These are phyloP conservation scores for Cossypha caffra DNA, from an alignment of 2,797 vertebrate species.

Conservation along the genomic window DNA sequence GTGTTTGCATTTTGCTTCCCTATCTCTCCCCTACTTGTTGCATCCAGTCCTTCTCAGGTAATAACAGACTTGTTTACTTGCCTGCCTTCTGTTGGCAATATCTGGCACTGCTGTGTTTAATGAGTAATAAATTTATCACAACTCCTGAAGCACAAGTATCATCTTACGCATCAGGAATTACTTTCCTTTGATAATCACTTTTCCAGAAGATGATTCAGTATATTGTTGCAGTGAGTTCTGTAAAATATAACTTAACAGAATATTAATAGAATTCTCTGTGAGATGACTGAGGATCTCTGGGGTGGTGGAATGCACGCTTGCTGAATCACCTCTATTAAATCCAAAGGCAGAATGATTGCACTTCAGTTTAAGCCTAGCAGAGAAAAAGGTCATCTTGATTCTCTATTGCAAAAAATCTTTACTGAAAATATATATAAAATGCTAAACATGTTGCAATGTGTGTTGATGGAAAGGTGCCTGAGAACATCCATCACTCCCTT, in stretches of 20 bases:
- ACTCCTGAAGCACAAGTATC: neutral
- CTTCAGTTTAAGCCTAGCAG: neutral
- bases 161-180: neutral
- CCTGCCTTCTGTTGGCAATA: constrained; percentile 29
- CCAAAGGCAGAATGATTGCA: neutral
- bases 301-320: neutral
- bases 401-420: neutral
- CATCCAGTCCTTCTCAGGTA: neutral
- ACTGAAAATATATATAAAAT: neutral
- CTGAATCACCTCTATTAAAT: neutral
- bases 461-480: neutral
- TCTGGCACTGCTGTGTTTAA: constrained; percentile 34
- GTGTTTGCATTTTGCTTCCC: neutral
- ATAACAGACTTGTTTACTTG: constrained; percentile 54
- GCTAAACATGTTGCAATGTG: neutral
- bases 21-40: neutral
- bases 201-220: neutral
- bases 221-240: neutral
- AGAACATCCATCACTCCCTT: neutral
- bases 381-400: neutral
- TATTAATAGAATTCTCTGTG: neutral
- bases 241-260: neutral
- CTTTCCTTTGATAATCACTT: neutral
- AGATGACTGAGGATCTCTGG: neutral
- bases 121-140: constrained; percentile 25